Base-by-base conservation (phyloP, 2,888 invertebrate genomes). In the Lochmaea crataegi region DNA sequence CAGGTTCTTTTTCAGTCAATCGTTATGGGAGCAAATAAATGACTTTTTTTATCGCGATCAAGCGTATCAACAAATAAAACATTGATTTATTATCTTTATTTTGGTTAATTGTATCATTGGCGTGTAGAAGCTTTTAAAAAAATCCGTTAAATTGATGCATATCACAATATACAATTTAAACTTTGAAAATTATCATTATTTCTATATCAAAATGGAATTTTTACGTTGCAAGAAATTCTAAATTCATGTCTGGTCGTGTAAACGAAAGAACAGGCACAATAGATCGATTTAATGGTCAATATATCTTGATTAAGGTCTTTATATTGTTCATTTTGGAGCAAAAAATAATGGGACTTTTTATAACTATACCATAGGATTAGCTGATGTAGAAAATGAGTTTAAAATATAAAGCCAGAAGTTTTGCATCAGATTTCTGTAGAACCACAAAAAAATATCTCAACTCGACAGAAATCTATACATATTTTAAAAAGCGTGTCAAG, bases 31-130 rank as follows among this genome's bases (percentile, higher is more conserved):
- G 53, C 9, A 16, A 53, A 10, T 14, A 11, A 53, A 53, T 10
- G 53, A 16, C 53, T 53, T 53, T 53, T 18, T 9, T 53, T 18
- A 53, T 53, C 16, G 16, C 16, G 53, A 53, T 53, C 53, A 18
- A 53, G 16, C 53, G 53, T 53, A 53, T 18, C 53, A 53, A 53
- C 18, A 53, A 18, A 53, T 53, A 10, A 53, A 18, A 53, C 53
- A 16, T 53, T 53, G 53, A 53, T 53, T 53, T 7, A 48, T 48
- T 38, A 9, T 38, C 32, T 45, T 45, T 45, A 14, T 14, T 45
- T 14, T 45, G 45, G 53, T n/a, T 7, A 48, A 48, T n/a, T 7
- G 48, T 48, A n/a, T 48, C 48, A n/a, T 38, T 38, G 32, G 32
- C 32, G 32, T 38, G 32, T 38, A 7, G 1, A 2, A 32, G 32